These are phyloP conservation scores for Gobionotothen gibberifrons DNA, from an alignment of 2,797 vertebrate species.

Conservation along the genomic window DNA sequence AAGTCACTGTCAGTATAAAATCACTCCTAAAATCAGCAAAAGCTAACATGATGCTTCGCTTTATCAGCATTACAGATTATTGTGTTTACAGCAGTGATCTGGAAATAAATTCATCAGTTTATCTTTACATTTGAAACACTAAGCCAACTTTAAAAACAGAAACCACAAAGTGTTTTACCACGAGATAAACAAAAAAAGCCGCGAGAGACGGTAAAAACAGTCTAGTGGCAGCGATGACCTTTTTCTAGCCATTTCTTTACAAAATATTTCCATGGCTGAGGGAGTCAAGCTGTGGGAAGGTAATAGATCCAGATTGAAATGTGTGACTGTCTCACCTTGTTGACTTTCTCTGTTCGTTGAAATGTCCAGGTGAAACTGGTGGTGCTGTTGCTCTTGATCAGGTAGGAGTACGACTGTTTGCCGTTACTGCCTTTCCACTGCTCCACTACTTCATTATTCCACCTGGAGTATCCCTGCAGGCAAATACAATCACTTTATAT, in stretches of 20 bases:
- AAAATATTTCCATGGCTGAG: background rate
- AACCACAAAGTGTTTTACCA: background rate
- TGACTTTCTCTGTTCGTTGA: constrained; percentile 83
- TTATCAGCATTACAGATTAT: no score
- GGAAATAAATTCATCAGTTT: background rate
- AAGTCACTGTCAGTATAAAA: constrained; percentile 1
- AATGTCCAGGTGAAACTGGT: constrained; percentile 95
- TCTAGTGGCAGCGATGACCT: no score
- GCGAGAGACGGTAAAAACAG: background rate
- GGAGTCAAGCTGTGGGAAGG: background rate
- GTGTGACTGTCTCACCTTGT: constrained; percentile 53
- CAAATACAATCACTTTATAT: constrained; percentile 12
- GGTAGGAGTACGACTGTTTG: constrained; percentile 93
- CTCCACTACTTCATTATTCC: constrained; percentile 88
- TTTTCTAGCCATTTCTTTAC: no score
- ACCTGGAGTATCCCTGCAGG: constrained; percentile 86
- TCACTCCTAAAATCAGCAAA: background rate
- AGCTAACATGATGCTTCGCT: background rate
- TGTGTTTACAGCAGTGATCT: no score
- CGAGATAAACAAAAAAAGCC: background rate
- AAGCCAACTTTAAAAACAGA: background rate
- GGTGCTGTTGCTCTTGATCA: constrained; percentile 88
- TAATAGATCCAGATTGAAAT: background rate
- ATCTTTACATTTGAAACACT: background rate
- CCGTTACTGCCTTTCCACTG: constrained; percentile 88